These are phyloP conservation scores for Sphaerophoria rueppellii DNA, from an alignment of 2,888 invertebrate species.

Conservation along the genomic window DNA sequence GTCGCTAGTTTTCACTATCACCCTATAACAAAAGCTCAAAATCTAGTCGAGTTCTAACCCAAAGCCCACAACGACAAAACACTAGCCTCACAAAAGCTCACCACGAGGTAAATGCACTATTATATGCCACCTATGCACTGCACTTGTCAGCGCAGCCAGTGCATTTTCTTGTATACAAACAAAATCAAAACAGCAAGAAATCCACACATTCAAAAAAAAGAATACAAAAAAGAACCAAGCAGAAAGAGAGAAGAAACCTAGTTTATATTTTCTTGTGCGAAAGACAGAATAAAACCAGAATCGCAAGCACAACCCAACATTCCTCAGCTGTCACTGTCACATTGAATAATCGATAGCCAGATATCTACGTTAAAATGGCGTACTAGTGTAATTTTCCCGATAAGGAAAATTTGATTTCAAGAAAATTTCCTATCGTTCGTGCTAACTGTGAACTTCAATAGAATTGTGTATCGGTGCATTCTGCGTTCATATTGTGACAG, in stretches of 20 bases:
- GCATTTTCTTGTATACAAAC: conserved; percentile 11
- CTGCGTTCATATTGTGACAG: background rate
- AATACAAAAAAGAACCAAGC: background rate
- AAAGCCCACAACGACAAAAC: background rate
- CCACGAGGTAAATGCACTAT: conserved; percentile 32
- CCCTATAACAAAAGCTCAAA: conserved; percentile 15
- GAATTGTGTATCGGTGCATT: background rate
- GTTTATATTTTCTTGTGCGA: background rate
- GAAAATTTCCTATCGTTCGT: background rate
- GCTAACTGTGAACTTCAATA: background rate
- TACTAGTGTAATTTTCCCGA: background rate
- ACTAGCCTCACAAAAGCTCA: conserved; percentile 15
- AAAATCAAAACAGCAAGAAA: background rate
- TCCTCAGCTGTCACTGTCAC: conserved; percentile 7
- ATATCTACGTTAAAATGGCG: conserved; percentile 9
- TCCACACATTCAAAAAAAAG: background rate
- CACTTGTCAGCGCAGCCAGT: conserved; percentile 20
- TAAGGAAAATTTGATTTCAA: conserved; percentile 10
- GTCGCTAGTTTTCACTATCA: background rate
- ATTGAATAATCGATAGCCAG: conserved; percentile 16
- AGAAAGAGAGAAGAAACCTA: conserved; percentile 1
- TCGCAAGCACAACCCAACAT: conserved; percentile 7
- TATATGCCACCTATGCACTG: background rate
- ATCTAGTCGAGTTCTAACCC: background rate
- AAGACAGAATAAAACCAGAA: conserved; percentile 2